Percentiles rank a stretch among this genome's conserved stretches.
Evolutionary conservation across 2,797 vertebrate genomes (phyloP).

Genomic region (Pseudochirops cupreus): DNA sequence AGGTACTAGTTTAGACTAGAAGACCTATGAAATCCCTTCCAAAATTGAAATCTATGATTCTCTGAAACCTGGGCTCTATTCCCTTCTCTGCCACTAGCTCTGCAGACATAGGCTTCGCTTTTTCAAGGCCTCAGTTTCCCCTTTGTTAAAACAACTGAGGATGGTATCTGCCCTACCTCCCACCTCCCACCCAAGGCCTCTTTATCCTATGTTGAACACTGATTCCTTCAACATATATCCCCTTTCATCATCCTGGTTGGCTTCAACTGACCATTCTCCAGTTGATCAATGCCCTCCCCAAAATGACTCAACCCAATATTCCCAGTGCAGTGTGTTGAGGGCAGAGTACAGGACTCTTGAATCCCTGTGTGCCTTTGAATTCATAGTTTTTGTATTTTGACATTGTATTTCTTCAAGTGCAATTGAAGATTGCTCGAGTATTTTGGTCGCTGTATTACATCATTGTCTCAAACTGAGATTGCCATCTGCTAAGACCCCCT

Average conservation of each 20-base stretch:
- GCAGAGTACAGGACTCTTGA: neutral
- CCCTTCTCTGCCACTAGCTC: neutral
- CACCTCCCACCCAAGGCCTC: neutral
- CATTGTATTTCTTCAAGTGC: neutral
- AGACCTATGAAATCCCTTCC: neutral
- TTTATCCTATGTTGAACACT: neutral
- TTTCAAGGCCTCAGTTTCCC: neutral
- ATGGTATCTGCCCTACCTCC: neutral
- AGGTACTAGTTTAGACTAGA: neutral
- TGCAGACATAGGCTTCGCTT: neutral
- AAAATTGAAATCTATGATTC: neutral
- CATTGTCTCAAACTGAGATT: neutral
- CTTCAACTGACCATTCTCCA: neutral
- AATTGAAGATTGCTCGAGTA: neutral
- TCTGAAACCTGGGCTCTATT: neutral
- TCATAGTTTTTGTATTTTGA: too few relatives aligned
- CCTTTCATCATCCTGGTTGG: neutral
- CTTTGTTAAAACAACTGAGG: neutral
- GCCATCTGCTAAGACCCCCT: neutral
- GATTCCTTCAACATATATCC: neutral
- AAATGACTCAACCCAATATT: neutral
- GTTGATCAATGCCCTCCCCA: neutral
- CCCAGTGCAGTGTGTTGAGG: neutral
- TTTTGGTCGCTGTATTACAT: neutral
- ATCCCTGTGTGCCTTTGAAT: neutral